phyloP scores from a whole-genome alignment of 2,797 vertebrate genomes.

The Pangasius mekongensis region DNA sequence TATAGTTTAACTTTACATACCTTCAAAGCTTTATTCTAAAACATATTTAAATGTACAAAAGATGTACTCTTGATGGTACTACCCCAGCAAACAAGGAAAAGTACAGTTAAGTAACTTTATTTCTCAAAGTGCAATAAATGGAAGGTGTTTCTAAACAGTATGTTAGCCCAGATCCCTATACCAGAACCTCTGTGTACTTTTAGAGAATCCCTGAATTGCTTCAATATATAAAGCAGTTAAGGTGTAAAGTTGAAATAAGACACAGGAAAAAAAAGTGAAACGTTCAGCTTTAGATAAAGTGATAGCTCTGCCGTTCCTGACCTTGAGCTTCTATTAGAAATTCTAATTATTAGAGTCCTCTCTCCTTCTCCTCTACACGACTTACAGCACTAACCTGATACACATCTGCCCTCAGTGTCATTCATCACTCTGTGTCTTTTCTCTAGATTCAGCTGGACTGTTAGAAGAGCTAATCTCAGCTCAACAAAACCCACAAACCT shows the following conservation, averaged over 20 bases:
- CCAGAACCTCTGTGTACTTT: no score
- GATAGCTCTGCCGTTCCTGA: background rate
- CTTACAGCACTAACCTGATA: slow-evolving; percentile 33
- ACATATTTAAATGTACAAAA: background rate
- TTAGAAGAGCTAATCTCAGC: slow-evolving; percentile 61
- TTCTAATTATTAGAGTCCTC: slow-evolving; percentile 42
- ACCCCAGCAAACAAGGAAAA: background rate
- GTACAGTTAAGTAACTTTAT: background rate
- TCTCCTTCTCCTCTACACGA: slow-evolving; percentile 53
- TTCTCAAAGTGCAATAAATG: background rate
- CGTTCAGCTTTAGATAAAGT: slow-evolving; percentile 1
- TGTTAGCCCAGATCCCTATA: background rate
- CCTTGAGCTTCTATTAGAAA: slow-evolving; percentile 8
- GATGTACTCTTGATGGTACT: background rate
- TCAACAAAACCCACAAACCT: slow-evolving; percentile 25
- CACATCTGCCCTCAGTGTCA: slow-evolving; percentile 49
- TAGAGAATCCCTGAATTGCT: background rate
- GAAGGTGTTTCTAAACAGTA: background rate
- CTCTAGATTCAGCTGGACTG: slow-evolving; percentile 64
- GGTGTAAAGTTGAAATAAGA: background rate
- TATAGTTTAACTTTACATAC: background rate
- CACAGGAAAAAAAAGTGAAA: background rate
- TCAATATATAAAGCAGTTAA: background rate
- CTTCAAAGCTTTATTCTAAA: background rate
- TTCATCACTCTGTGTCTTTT: slow-evolving; percentile 63